Conservation (phyloP, 2,888 invertebrate genomes). For the Linnaemya tessellans region DNA sequence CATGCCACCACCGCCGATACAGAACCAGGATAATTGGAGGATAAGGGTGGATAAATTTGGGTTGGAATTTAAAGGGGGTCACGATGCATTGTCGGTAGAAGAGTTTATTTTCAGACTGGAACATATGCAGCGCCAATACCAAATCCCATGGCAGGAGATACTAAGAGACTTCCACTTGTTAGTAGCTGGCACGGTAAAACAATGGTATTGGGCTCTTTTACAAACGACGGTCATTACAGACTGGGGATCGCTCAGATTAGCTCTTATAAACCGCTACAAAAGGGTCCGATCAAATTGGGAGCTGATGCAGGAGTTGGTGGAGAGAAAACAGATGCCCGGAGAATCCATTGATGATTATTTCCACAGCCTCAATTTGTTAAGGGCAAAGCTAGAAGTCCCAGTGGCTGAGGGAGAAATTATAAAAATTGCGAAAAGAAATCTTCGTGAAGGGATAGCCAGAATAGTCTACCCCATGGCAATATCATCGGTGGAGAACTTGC, state of each 20-base stretch:
- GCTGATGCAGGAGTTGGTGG: too few species aligned
- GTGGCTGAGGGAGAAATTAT: constrained; percentile 1
- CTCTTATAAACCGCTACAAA: too few species aligned
- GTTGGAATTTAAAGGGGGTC: background rate
- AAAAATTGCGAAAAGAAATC: background rate
- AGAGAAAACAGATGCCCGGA: too few species aligned
- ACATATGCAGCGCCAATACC: constrained; percentile 5
- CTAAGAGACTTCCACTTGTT: too few species aligned
- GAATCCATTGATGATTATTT: too few species aligned
- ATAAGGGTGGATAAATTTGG: constrained; percentile 39
- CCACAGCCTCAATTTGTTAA: too few species aligned
- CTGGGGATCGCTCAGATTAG: too few species aligned
- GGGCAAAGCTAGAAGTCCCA: constrained; percentile 6
- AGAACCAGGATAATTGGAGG: background rate
- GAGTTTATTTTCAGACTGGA: background rate
- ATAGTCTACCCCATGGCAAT: background rate
- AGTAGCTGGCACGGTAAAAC: too few species aligned
- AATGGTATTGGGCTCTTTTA: too few species aligned
- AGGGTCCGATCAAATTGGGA: too few species aligned
- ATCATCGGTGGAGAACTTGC: background rate
- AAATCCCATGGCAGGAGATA: background rate
- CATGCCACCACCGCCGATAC: background rate
- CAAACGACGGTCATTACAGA: too few species aligned
- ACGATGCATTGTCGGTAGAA: background rate
- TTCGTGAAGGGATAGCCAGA: background rate